Evolutionary conservation across 2,888 invertebrate genomes (phyloP), one percentile per base, ranked within the genome.

Genomic region (Tyria jacobaeae): DNA sequence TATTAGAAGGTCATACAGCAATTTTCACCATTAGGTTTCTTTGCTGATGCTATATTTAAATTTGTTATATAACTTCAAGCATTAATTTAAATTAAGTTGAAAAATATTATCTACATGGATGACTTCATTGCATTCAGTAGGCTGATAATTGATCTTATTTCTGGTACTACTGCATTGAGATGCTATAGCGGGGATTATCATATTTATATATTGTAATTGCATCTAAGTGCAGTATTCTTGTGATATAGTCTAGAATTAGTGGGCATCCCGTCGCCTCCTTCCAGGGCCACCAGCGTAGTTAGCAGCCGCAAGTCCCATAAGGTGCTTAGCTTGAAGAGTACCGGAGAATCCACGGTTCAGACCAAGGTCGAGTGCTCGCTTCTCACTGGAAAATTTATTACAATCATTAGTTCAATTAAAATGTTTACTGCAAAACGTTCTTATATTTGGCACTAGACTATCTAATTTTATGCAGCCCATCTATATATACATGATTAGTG

Each of bases 281-380:
- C 98, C 98, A 1, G 98, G 98, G 12, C 98, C 98, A 2, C 97
- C 97, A 25, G 98, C 97, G 92, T 96, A 97, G 91, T 97, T 97
- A 75, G 98, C 98, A 0, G 97, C 97, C 48, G 97, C 97, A 57
- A 98, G 89, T 4, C 98, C 98, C 96, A 98, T 97, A 82, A 98
- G 95, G 87, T 98, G 98, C 90, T 98, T 98, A 80, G 98, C 98
- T 67, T 98, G 97, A 80, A 98, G 97, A 34, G 97, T 96, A 0
- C 98, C 98, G 49, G 98, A 98, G 91, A 96, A 98, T 27, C 98
- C 98, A 56, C 98, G 96, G 79, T 96, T 97, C 62, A 98, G 94
- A 1, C 98, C 98, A 75, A 98, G 94, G 85, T 98, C 98, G 68
- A 98, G 94, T 39, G 97, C 97, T 25, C 98, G 96, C 89, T 98